Conservation (phyloP, 2,888 invertebrate species). For the Proisotoma minuta region DNA sequence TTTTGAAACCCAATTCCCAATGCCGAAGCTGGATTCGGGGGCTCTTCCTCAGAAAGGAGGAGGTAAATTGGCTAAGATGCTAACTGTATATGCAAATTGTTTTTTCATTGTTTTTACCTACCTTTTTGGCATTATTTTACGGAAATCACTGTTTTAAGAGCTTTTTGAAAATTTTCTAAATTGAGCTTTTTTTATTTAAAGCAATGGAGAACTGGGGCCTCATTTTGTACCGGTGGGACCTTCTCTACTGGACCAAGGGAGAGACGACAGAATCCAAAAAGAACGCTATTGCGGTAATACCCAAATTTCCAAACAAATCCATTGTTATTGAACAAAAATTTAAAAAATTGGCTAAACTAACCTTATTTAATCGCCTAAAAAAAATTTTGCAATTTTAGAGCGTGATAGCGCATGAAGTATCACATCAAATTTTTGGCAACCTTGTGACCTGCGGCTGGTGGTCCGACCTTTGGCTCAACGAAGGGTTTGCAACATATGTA, state of each 20-base stretch:
- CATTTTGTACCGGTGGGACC: background rate
- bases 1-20: background rate
- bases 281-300: background rate
- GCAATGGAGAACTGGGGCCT: background rate
- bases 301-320: too few species aligned
- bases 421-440: slow-evolving; percentile 2
- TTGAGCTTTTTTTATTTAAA: background rate
- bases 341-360: too few species aligned
- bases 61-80: too few species aligned
- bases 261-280: background rate
- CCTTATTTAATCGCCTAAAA: too few species aligned
- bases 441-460: slow-evolving; percentile 21
- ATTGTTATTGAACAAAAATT: too few species aligned
- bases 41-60: background rate
- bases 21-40: background rate
- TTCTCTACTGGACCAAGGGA: background rate
- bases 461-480: background rate
- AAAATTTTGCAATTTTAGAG: background rate
- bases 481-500: background rate
- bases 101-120: too few species aligned
- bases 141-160: background rate
- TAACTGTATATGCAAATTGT: too few species aligned
- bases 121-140: background rate
- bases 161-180: background rate
- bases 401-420: background rate